Evolutionary conservation across 2,888 invertebrate genomes (phyloP).

Genomic region (Halictus quadricinctus): DNA sequence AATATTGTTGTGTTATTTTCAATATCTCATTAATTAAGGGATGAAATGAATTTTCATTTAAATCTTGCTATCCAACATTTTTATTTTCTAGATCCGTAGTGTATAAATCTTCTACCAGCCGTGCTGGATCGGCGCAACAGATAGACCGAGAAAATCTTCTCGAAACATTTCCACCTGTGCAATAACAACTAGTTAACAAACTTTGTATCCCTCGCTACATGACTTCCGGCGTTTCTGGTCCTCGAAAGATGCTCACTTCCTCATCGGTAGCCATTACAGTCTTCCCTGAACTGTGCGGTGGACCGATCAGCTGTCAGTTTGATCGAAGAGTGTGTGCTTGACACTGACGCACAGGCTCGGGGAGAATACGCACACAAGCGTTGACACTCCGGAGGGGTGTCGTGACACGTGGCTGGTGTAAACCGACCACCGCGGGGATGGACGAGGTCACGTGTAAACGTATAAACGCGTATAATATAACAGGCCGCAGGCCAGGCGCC

Average conservation of each 20-base stretch:
- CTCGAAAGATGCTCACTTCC: background rate
- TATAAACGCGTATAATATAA: slow-evolving; percentile 54
- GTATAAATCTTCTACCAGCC: too few species aligned
- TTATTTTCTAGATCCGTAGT: too few species aligned
- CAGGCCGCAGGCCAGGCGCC: slow-evolving; percentile 30
- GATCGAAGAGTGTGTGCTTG: slow-evolving; percentile 27
- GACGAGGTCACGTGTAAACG: slow-evolving; percentile 50
- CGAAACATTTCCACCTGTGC: too few species aligned
- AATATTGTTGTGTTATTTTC: too few species aligned
- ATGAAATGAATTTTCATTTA: too few species aligned
- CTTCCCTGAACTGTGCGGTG: background rate
- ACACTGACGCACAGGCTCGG: slow-evolving; percentile 15
- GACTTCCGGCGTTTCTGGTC: background rate
- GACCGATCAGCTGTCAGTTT: background rate
- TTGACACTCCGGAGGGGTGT: slow-evolving; percentile 33
- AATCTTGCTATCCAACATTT: too few species aligned
- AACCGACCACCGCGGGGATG: slow-evolving; percentile 36
- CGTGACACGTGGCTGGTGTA: slow-evolving; percentile 58
- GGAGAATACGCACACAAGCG: slow-evolving; percentile 21
- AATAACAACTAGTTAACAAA: too few species aligned
- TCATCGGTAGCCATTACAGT: background rate
- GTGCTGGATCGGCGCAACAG: too few species aligned
- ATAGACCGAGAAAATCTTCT: too few species aligned
- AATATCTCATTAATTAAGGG: too few species aligned
- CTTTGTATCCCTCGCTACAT: too few species aligned